A percentile compares a stretch with the other conserved stretches of the same genome.
These are phyloP conservation scores for Lipotes vexillifer DNA, from an alignment of 2,113 vertebrate species.

Conservation along the genomic window DNA sequence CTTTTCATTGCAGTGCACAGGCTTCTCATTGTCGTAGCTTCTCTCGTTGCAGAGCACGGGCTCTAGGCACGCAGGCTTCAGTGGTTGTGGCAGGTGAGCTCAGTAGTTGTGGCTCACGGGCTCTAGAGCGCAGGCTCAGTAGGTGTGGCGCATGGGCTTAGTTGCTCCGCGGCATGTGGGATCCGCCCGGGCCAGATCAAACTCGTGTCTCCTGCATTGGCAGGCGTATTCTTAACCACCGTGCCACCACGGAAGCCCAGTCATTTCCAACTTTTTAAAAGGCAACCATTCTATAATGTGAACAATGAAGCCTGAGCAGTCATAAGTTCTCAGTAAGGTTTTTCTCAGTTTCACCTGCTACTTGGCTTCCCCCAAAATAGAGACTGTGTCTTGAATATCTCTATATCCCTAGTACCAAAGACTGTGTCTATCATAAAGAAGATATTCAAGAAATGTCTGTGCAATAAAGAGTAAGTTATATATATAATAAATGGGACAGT, in stretches of 20 bases:
- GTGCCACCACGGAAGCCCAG: too few species aligned
- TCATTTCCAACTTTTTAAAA: not conserved
- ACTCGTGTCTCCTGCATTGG: too few species aligned
- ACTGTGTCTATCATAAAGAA: not conserved
- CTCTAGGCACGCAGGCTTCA: too few species aligned
- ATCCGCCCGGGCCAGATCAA: too few species aligned
- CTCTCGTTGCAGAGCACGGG: too few species aligned
- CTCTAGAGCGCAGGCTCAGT: too few species aligned
- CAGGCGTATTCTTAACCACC: too few species aligned
- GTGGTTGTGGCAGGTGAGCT: too few species aligned
- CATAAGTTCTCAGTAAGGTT: not conserved
- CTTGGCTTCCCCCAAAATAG: not conserved
- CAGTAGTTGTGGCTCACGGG: too few species aligned
- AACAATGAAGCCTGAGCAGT: not conserved
- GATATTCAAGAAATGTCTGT: not conserved
- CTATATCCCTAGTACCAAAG: not conserved
- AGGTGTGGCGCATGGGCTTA: too few species aligned
- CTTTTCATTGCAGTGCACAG: accelerated
- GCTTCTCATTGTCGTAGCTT: too few species aligned
- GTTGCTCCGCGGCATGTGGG: too few species aligned
- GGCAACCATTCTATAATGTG: not conserved
- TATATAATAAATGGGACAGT: not conserved
- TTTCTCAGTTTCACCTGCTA: not conserved
- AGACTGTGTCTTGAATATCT: not conserved
- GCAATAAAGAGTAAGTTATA: not conserved